Conservation (phyloP, 2,113 vertebrate species). For the Bungarus multicinctus region DNA sequence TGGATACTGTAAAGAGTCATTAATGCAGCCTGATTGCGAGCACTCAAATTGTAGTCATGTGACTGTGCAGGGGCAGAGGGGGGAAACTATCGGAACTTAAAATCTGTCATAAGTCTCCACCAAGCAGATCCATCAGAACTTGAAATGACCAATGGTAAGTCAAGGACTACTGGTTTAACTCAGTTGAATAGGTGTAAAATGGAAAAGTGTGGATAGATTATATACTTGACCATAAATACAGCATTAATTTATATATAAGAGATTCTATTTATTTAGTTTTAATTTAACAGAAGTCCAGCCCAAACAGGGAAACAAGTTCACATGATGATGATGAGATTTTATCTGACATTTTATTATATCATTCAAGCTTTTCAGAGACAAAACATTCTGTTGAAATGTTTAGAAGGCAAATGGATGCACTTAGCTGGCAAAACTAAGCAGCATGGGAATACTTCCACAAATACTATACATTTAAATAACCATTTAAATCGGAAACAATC, state of each 20-base stretch:
- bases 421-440: not conserved
- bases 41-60: not conserved
- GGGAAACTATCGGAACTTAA: not conserved
- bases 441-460: not conserved
- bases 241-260: not conserved
- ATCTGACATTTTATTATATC: not conserved
- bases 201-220: not conserved
- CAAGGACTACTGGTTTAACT: not conserved
- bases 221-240: not conserved
- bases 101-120: not conserved
- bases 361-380: not conserved
- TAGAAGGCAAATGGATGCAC: not conserved
- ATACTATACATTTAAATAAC: not conserved
- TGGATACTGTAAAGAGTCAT: not conserved
- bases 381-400: not conserved
- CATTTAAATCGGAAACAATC: not conserved
- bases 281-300: not conserved
- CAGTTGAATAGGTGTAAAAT: not conserved
- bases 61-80: not conserved
- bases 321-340: not conserved
- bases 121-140: not conserved
- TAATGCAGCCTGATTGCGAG: not conserved
- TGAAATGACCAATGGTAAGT: not conserved
- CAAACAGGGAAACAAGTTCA: not conserved
- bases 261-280: not conserved